Conservation (phyloP, 2,888 invertebrate species). For the Quadriops clusia region DNA sequence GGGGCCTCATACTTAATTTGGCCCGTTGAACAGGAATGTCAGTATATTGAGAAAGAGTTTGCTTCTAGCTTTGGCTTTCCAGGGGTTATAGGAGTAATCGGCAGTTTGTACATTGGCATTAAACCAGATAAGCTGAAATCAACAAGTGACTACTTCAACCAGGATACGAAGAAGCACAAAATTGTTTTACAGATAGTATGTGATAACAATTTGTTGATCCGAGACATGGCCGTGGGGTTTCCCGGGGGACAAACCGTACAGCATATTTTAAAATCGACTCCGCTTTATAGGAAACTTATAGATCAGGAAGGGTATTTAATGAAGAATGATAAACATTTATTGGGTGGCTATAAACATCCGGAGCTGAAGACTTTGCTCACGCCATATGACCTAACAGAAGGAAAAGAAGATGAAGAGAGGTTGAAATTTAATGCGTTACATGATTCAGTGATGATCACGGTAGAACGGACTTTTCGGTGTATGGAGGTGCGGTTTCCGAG, state of each 20-base stretch:
- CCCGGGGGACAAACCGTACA: slow-evolving; percentile 19
- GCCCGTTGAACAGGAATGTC: slow-evolving; percentile 16
- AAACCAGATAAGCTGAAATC: slow-evolving; percentile 8
- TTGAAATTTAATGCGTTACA: slow-evolving; percentile 19
- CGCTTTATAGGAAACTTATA: slow-evolving; percentile 14
- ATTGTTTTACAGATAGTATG: slow-evolving; percentile 21
- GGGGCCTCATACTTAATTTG: slow-evolving; percentile 17
- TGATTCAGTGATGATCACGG: slow-evolving; percentile 17
- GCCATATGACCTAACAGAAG: slow-evolving; percentile 14
- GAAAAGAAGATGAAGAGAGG: slow-evolving; percentile 7
- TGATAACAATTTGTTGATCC: slow-evolving; percentile 18
- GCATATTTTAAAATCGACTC: slow-evolving; percentile 18
- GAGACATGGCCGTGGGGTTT: slow-evolving; percentile 19
- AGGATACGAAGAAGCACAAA: slow-evolving; percentile 15
- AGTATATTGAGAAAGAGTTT: slow-evolving; percentile 16
- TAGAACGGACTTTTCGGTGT: slow-evolving; percentile 18
- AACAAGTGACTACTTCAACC: slow-evolving; percentile 15
- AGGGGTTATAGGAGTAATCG: slow-evolving; percentile 18
- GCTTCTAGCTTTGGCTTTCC: slow-evolving; percentile 16
- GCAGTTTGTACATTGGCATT: slow-evolving; percentile 18
- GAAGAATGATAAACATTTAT: slow-evolving; percentile 16
- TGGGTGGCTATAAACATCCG: slow-evolving; percentile 21
- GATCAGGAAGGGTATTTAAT: slow-evolving; percentile 14
- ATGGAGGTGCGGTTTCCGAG: slow-evolving; percentile 20
- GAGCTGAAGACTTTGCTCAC: slow-evolving; percentile 18